Percentiles rank a stretch among this genome's conserved stretches.
Conservation (phyloP, 2,113 vertebrate genomes). For the Speoplatyrhinus poulsoni region DNA sequence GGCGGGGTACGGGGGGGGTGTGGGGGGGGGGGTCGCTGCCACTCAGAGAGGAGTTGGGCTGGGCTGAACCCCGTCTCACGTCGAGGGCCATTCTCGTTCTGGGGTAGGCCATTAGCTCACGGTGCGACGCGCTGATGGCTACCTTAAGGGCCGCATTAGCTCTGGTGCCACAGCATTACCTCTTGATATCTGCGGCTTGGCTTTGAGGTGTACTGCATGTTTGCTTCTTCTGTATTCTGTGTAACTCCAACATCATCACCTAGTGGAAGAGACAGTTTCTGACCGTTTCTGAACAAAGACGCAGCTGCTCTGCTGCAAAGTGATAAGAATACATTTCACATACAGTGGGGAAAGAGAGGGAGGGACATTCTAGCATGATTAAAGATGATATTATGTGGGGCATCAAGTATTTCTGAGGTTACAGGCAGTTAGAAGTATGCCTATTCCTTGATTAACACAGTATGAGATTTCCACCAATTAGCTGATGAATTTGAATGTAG, state of each 20-base stretch:
- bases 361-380: background rate
- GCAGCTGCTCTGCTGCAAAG: too few species aligned
- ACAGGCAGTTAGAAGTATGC: constrained; percentile 39
- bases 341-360: constrained; percentile 2
- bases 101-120: constrained; percentile 48
- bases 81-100: constrained; percentile 45
- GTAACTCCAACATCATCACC: too few species aligned
- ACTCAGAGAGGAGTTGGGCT: constrained; percentile 49
- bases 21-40: constrained; percentile 33
- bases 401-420: constrained; percentile 68
- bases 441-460: constrained; percentile 45
- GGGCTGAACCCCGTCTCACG: constrained; percentile 37
- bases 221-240: background rate
- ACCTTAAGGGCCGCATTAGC: constrained; percentile 36
- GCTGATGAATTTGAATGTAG: constrained; percentile 57
- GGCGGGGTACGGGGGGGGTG: constrained; percentile 36
- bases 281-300: too few species aligned
- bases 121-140: constrained; percentile 32
- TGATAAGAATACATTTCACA: background rate
- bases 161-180: constrained; percentile 13
- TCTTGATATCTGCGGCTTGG: background rate
- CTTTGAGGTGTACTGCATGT: background rate
- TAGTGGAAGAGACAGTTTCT: background rate
- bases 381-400: constrained; percentile 66
- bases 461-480: constrained; percentile 60